phyloP scores from a whole-genome alignment of 2,113 vertebrate species.

The Pteruthius melanotis region DNA sequence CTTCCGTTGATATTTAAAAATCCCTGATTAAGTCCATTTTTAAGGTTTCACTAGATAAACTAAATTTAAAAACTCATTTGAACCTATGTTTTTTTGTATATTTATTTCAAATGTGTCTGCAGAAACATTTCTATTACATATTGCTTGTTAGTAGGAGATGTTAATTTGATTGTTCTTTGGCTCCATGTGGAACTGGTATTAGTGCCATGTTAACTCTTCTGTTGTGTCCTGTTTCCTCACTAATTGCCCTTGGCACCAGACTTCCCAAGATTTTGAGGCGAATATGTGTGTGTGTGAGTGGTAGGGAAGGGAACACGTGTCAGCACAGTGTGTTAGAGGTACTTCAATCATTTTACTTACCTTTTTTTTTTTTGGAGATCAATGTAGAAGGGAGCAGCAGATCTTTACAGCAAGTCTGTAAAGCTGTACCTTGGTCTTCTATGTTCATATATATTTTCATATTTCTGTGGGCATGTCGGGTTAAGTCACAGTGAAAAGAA shows the following conservation, averaged over 20 bases:
- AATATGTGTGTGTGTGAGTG: background rate
- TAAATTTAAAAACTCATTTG: background rate
- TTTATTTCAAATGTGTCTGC: background rate
- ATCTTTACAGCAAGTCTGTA: background rate
- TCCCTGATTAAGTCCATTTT: background rate
- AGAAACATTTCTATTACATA: background rate
- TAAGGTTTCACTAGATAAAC: background rate
- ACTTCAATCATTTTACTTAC: background rate
- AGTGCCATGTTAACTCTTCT: background rate
- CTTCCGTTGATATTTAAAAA: background rate
- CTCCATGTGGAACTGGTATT: background rate
- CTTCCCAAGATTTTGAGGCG: background rate
- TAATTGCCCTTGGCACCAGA: background rate
- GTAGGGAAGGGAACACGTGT: fast-evolving
- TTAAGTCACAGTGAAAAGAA: background rate
- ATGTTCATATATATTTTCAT: background rate
- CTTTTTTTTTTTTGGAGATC: background rate
- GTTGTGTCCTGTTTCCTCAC: background rate
- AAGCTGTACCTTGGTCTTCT: background rate
- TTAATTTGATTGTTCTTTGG: background rate
- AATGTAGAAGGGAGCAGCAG: background rate
- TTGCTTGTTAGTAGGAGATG: background rate
- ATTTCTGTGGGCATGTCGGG: background rate
- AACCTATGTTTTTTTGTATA: background rate
- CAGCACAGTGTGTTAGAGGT: background rate